Evolutionary conservation across 2,888 invertebrate genomes (phyloP), one percentile per base, ranked within the genome.

Genomic region (Venustoraphidia nigricollis): DNA sequence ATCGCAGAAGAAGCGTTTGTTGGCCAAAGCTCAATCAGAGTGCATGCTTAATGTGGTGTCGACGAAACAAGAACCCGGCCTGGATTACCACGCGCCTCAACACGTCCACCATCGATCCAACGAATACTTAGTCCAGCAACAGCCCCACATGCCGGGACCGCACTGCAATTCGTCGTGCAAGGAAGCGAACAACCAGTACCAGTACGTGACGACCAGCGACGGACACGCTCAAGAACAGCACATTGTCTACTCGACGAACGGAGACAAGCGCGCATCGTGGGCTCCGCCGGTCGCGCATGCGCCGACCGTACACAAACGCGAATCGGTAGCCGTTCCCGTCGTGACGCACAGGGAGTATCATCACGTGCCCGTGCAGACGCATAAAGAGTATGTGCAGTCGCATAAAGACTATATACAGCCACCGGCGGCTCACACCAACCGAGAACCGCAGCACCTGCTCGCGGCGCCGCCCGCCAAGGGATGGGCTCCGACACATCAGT

Each of bases 1-100:
- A 63, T 86, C 87, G 46, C 90, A 92, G 68, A 92, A 92, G 76
- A 92, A 92, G 65, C 77, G 91, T 34, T 71, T 92, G 47, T 67
- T 92, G 53, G 90, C 90, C 47, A 88, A 92, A 68, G 89, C 88
- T 48, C 89, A 90, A 61, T 81, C 79, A 13, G 83, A 84, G 58
- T 81, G 80, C 59, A 74, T 75, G 65, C 66, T 77, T 60, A 70
- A 73, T 50, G 67, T 75, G 37, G 68, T 75, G 36, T 70, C 72
- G 38, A 75, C 81, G 1, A 80, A 79, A 58, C 77, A 79, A 56
- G 76, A 81, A 64, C 67, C 76, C 56, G 69, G 73, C 51, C 62
- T 68, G 50, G 68, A 70, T 56, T 67, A 71, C 54, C 64, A 69
- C 44, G 61, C 66, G 46, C 27, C 27, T 5, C 65, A 67, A 39